Base-by-base conservation (phyloP, 2,113 vertebrate genomes). In the Mormyrus iriodes region DNA sequence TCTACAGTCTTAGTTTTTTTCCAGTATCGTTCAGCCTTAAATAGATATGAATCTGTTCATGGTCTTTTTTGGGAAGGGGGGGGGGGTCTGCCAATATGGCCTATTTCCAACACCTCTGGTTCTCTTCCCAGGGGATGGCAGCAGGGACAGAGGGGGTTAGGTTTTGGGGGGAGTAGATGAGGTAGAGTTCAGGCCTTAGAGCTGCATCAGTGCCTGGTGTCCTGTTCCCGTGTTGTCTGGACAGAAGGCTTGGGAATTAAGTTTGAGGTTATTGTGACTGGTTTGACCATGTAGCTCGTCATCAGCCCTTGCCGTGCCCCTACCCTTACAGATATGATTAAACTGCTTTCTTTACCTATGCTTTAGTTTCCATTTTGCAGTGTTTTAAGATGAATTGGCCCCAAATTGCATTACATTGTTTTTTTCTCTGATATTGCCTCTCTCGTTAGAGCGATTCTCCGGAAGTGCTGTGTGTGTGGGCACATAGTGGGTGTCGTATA, bases 391-490 rank as follows among this genome's bases (percentile, higher is more conserved):
- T 49, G 44, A 48, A 51, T 85, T 27, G 48, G 44, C 31, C 46
- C 46, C n/a, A 85, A 85, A 85, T 85, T 48, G 44, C 83, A 85
- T 85, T 27, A 49, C 51, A 24, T 86, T n/a, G 3, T 42, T n/a
- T 12, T 85, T 69, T 35, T 52, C 24, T 15, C 27, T 31, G 13
- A 21, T 53, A 53, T 55, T 39, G 85, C 48, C 27, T 31, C 46
- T 48, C 27, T 69, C 27, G n/a, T 9, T 27, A 31, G 49, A 86
- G 82, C n/a, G 48, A 61, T 58, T 39, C 52, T 35, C 48, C 10
- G 49, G 79, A 84, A 89, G 51, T 35, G 19, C 46, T 65, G 79
- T 65, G 88, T 82, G 88, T 73, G 88, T 79, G 88, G 73, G 76
- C 15, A n/a, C 24, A 19, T 52, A 46, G 88, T 89, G 88, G 88